Evolutionary conservation across 2,888 invertebrate genomes (phyloP).

Genomic region (Perithous albicinctus): DNA sequence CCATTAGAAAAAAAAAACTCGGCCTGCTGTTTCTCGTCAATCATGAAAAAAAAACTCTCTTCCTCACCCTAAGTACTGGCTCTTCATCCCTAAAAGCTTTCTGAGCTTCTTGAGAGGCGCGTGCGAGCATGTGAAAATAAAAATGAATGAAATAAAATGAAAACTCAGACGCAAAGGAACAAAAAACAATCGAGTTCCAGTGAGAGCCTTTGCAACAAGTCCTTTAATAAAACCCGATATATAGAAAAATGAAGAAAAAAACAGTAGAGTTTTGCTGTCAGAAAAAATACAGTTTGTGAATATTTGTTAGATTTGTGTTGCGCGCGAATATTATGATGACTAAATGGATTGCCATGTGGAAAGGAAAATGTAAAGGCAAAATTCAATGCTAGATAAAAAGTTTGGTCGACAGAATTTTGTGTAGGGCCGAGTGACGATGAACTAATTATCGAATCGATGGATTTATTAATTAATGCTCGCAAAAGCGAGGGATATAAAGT

Average conservation of each 20-base stretch:
- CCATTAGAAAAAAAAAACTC: constrained; percentile 29
- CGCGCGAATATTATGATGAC: neutral
- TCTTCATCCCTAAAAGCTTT: constrained; percentile 35
- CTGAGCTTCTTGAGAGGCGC: constrained; percentile 18
- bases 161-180: neutral
- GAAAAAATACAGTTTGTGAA: neutral
- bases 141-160: constrained; percentile 9
- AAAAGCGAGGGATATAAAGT: constrained; percentile 1
- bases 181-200: constrained; percentile 58
- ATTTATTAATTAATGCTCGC: constrained; percentile 46
- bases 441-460: constrained; percentile 15
- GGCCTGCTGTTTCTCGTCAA: constrained; percentile 51
- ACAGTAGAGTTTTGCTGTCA: neutral
- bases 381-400: neutral
- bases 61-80: neutral
- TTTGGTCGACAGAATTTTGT: neutral
- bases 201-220: too few species aligned
- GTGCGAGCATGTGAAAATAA: constrained; percentile 15
- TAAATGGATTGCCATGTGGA: neutral
- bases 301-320: neutral
- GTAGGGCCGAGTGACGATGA: neutral
- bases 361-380: neutral
- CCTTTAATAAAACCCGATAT: neutral
- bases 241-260: constrained; percentile 20
- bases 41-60: constrained; percentile 40